A percentile compares a stretch with the other conserved stretches of the same genome.
phyloP scores from a whole-genome alignment of 2,888 invertebrate genomes.

The Minunthozetes semirufus region DNA sequence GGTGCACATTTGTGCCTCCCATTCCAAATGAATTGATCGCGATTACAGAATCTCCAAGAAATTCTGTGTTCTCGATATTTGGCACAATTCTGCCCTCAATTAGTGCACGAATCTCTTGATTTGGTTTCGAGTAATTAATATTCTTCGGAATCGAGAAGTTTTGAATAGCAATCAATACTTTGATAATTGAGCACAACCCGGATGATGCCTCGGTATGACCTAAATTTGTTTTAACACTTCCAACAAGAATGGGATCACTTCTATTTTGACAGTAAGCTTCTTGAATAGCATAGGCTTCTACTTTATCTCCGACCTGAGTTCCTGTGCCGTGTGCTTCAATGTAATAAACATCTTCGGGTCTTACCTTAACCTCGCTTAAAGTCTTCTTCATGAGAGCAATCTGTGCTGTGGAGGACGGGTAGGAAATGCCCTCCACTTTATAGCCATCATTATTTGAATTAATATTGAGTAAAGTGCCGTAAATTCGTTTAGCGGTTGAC shows the following conservation, averaged over 20 bases:
- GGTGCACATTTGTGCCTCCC: conserved; percentile 90
- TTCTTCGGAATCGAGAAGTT: conserved; percentile 79
- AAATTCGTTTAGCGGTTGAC: conserved; percentile 47
- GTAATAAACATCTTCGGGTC: conserved; percentile 51
- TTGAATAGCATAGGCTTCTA: conserved; percentile 52
- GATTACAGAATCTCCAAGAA: neutral
- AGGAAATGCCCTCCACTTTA: conserved; percentile 51
- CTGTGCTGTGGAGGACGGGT: conserved; percentile 66
- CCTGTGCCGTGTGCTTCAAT: conserved; percentile 56
- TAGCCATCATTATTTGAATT: conserved; percentile 54
- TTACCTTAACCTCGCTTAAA: conserved; percentile 45
- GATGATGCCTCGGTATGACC: conserved; percentile 77
- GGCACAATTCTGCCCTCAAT: too few relatives aligned
- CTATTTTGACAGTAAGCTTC: conserved; percentile 48
- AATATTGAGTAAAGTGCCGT: conserved; percentile 51
- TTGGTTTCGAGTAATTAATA: conserved; percentile 77
- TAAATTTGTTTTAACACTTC: conserved; percentile 99
- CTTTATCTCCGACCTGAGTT: conserved; percentile 53
- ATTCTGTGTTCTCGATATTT: too few relatives aligned
- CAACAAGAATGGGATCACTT: conserved; percentile 71
- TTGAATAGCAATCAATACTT: conserved; percentile 88
- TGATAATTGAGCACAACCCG: conserved; percentile 71
- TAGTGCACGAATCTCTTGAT: conserved; percentile 62
- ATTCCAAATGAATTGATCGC: conserved; percentile 94
- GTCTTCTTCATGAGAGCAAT: conserved; percentile 49